phyloP scores from a whole-genome alignment of 2,113 vertebrate genomes.

The Trachemys scripta region DNA sequence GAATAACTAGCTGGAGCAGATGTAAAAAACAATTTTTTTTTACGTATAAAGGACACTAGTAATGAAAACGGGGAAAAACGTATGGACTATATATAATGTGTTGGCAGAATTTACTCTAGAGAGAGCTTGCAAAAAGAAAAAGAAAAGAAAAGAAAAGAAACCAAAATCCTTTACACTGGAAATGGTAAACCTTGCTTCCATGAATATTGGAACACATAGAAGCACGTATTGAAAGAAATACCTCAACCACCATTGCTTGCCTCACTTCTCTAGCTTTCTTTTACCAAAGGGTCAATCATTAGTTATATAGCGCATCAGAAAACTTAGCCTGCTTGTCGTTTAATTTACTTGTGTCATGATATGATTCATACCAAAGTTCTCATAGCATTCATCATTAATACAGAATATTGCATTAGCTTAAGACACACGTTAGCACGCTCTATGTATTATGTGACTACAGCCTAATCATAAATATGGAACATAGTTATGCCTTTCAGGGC shows the following conservation, averaged over 20 bases:
- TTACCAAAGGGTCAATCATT: slow-evolving; percentile 55
- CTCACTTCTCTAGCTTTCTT: background rate
- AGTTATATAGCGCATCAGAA: background rate
- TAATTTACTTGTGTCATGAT: slow-evolving; percentile 52
- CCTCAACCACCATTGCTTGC: background rate
- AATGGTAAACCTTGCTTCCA: background rate
- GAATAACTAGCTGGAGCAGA: background rate
- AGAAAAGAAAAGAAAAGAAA: background rate
- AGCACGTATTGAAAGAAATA: background rate
- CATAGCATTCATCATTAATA: slow-evolving; percentile 48
- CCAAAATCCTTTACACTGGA: background rate
- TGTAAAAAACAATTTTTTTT: background rate
- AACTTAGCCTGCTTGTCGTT: slow-evolving; percentile 19
- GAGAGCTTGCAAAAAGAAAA: background rate
- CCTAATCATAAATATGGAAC: background rate
- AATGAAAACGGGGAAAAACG: background rate
- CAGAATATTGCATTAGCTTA: background rate
- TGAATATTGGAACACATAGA: background rate
- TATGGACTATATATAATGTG: background rate
- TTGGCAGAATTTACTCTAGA: background rate
- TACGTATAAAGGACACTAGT: background rate
- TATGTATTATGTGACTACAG: background rate
- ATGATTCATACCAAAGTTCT: slow-evolving; percentile 43
- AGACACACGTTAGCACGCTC: slow-evolving; percentile 13
- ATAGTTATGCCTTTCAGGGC: background rate